Evolutionary conservation across 2,113 vertebrate species (phyloP), one percentile per base, ranked within the genome.

Genomic region (Erythrocercus mccallii): DNA sequence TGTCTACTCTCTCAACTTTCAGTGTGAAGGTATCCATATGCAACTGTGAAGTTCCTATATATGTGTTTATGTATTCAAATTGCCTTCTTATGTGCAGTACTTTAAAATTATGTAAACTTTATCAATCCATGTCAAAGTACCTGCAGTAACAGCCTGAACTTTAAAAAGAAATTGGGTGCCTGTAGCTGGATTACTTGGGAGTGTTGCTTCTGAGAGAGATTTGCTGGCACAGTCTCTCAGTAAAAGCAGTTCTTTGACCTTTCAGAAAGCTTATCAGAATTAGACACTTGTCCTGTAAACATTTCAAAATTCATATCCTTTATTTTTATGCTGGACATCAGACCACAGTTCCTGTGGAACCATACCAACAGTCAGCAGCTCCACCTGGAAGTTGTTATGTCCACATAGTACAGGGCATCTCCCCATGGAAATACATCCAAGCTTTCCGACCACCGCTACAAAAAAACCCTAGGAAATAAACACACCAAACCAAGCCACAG

Each of bases 401-500:
- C 53, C 5, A 15, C 10, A 14, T 8, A 44, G 18, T 19, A 38
- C 10, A 23, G 48, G 25, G 15, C 35, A 88, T 24, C 23, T 42
- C 15, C 53, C 24, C 11, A 4, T 10, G 23, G 18, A 78, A 65
- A 23, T 42, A 44, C 18, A 81, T 5, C 16, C 35, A 58, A 45
- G 7, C 5, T 37, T 62, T 10, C 17, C 10, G 13, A 42, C 9
- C 23, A 53, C 8, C 21, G 19, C 33, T 8, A 60, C 10, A 8
- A 38, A 14, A 54, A 50, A 40, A 40, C 0, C 1, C n/a, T n/a
- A 0, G 1, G 1, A 71, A 72, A 6, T 20, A 35, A 80, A 65
- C 4, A 3, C 45, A 44, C 12, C 24, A 79, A 83, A 72, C 11
- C 25, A 42, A 83, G 42, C 9, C 21, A 44, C 24, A 53, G 24